Conservation (phyloP, 35 echinoderm and acorn worm species). For the Diadema setosum region DNA sequence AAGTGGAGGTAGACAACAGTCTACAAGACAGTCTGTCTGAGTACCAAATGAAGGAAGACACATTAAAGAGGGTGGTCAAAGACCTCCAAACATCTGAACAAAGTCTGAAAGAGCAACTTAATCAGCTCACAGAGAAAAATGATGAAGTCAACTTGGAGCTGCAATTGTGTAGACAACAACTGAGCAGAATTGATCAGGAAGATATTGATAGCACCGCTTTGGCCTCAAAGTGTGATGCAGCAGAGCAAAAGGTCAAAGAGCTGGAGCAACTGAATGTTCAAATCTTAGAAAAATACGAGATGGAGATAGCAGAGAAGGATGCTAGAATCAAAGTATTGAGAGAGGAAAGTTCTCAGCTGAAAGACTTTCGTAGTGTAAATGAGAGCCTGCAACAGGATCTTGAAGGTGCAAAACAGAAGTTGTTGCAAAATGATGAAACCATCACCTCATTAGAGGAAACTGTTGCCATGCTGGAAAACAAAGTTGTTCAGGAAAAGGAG, state of each 20-base stretch:
- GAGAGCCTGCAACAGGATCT: background rate
- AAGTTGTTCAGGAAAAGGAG: background rate
- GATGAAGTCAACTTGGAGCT: background rate
- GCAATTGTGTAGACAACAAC: too few species aligned
- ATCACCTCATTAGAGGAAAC: background rate
- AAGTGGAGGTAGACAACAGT: background rate
- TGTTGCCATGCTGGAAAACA: background rate
- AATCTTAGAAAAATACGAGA: slow-evolving; percentile 11
- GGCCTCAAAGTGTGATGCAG: background rate
- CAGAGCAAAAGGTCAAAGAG: slow-evolving; percentile 35
- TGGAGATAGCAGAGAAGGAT: background rate
- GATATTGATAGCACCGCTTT: background rate
- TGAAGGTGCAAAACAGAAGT: background rate
- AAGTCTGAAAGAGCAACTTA: background rate
- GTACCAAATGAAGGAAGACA: background rate
- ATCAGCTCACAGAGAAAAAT: slow-evolving; percentile 41
- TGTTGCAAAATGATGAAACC: background rate
- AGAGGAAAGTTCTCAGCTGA: background rate
- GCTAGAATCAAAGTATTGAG: background rate
- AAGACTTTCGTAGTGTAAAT: background rate
- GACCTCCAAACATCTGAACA: background rate
- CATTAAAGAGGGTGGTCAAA: slow-evolving; percentile 8
- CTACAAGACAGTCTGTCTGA: background rate
- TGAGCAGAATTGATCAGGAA: too few species aligned
- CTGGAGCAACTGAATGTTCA: slow-evolving; percentile 26